Conservation (phyloP, 1,140 invertebrate genomes). For the Formica exsecta region DNA sequence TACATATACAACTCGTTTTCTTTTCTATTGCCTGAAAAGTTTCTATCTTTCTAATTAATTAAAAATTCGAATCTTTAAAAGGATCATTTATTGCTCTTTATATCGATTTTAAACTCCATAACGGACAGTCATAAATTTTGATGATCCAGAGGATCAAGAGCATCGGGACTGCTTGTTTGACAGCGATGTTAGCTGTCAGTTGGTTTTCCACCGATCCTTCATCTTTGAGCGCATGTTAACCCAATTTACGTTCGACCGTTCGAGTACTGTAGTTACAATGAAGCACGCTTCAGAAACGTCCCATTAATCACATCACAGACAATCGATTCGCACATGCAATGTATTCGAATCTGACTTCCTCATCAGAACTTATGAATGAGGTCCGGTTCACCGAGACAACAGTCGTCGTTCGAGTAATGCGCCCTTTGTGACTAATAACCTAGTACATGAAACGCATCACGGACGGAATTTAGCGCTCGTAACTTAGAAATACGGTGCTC, state of each 20-base stretch:
- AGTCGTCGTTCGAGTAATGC: slow-evolving; percentile 28
- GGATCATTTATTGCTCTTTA: not conserved
- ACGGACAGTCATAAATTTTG: not conserved
- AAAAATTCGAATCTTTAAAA: not conserved
- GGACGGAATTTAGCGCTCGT: slow-evolving; percentile 60
- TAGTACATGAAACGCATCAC: not conserved
- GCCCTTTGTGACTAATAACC: slow-evolving; percentile 46
- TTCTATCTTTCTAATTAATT: not conserved
- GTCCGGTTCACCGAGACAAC: slow-evolving; percentile 39
- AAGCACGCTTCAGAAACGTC: slow-evolving; percentile 69
- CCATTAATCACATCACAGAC: slow-evolving; percentile 78
- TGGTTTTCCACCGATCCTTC: slow-evolving; percentile 66
- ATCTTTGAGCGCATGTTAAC: slow-evolving; percentile 75
- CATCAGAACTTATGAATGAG: slow-evolving; percentile 54
- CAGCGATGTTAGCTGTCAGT: slow-evolving; percentile 62
- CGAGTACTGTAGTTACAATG: slow-evolving; percentile 73
- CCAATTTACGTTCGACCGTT: slow-evolving; percentile 73
- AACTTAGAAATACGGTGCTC: slow-evolving; percentile 29
- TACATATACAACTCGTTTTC: no score
- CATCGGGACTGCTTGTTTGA: slow-evolving; percentile 50
- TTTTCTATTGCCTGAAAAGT: not conserved
- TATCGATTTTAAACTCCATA: not conserved
- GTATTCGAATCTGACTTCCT: slow-evolving; percentile 68
- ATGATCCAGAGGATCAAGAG: slow-evolving; percentile 36
- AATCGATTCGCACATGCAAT: slow-evolving; percentile 73